phyloP scores from a whole-genome alignment of 2,888 invertebrate species.

The Campoplex nolae region DNA sequence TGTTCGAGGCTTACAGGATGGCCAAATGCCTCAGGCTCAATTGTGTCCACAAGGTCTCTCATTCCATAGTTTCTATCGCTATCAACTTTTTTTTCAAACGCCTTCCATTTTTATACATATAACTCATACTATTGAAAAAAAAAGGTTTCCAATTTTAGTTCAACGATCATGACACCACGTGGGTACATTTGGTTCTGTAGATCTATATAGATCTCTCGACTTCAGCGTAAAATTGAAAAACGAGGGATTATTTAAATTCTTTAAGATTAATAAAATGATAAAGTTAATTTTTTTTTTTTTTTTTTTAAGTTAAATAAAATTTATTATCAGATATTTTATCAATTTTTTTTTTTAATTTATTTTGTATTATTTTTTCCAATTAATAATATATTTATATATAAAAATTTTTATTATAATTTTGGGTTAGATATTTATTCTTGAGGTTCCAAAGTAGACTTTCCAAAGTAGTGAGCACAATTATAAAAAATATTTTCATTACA shows the following conservation, averaged over 20 bases:
- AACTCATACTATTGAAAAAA: constrained; percentile 18
- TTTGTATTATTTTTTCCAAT: no score
- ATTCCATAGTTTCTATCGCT: constrained; percentile 1
- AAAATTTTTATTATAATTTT: no score
- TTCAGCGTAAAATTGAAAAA: not conserved
- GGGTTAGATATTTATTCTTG: no score
- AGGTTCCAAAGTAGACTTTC: no score
- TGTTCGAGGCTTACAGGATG: not conserved
- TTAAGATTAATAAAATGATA: no score
- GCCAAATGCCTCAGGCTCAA: constrained; percentile 16
- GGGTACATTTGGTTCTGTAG: not conserved
- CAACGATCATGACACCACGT: constrained; percentile 18
- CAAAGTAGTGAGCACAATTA: not conserved
- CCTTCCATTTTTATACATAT: constrained; percentile 1
- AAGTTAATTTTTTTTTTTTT: no score
- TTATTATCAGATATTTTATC: no score
- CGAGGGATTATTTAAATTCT: no score
- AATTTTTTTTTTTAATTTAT: no score
- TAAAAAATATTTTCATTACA: not conserved
- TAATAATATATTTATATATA: no score
- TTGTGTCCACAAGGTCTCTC: constrained; percentile 2
- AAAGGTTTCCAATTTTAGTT: constrained; percentile 58
- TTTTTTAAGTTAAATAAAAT: no score
- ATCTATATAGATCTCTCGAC: not conserved
- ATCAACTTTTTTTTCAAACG: constrained; percentile 29